Percentiles rank a stretch among this genome's conserved stretches.
Conservation (phyloP, 2,888 invertebrate genomes). For the Stenchaetothrips biformis region DNA sequence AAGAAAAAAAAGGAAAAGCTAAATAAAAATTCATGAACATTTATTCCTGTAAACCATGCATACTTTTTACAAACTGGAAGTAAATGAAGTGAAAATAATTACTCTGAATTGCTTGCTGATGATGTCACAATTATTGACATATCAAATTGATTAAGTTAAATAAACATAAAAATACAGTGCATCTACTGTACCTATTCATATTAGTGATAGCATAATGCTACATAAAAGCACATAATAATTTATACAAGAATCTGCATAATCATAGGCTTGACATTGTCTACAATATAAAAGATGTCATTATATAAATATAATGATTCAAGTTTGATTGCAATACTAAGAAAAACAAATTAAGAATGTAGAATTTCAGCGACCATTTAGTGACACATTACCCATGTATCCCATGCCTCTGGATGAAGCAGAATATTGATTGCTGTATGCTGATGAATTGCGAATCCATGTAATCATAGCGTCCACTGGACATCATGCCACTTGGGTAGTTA, state of each 20-base stretch:
- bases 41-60: too few relatives aligned
- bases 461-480: not conserved
- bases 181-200: conserved; percentile 8
- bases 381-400: not conserved
- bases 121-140: too few relatives aligned
- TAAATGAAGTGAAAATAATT: too few relatives aligned
- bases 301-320: conserved; percentile 15
- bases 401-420: not conserved
- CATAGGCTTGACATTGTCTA: conserved; percentile 16
- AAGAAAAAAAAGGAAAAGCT: not conserved
- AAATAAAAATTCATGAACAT: not conserved
- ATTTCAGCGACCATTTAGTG: not conserved
- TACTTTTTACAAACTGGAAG: too few relatives aligned
- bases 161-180: conserved; percentile 19
- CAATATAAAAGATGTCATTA: conserved; percentile 11
- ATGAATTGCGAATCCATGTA: not conserved
- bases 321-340: conserved; percentile 19
- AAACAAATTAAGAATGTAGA: conserved; percentile 3
- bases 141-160: conserved; percentile 8
- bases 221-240: conserved; percentile 4
- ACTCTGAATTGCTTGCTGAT: too few relatives aligned
- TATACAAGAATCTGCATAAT: conserved; percentile 10
- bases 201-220: conserved; percentile 15
- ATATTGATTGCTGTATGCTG: conserved; percentile 2
- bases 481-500: not conserved